Evolutionary conservation across 2,888 invertebrate species (phyloP).

Genomic region (Enoplolaimus lenunculus): DNA sequence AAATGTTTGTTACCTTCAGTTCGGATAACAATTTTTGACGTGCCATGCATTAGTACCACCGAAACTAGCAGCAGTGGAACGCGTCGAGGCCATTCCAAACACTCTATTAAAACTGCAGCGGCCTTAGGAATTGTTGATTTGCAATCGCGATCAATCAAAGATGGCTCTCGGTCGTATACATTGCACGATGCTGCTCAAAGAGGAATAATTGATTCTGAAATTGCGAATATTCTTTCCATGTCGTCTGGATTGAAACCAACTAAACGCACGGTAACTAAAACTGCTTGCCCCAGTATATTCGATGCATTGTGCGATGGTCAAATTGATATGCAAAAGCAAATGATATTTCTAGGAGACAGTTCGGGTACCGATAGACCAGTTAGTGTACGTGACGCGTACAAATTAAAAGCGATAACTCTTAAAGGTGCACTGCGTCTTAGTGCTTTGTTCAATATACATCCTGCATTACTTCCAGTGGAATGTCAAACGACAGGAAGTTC

Average conservation of each 20-base stretch:
- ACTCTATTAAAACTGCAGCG: conserved; percentile 58
- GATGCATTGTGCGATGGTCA: conserved; percentile 72
- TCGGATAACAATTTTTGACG: background rate
- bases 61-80: conserved; percentile 64
- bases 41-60: too few species aligned
- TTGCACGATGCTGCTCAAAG: conserved; percentile 40
- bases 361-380: too few species aligned
- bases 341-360: too few species aligned
- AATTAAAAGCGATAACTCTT: conserved; percentile 65
- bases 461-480: conserved; percentile 35
- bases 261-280: conserved; percentile 52
- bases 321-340: conserved; percentile 70
- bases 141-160: conserved; percentile 45
- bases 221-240: conserved; percentile 60
- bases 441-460: conserved; percentile 61
- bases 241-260: conserved; percentile 56
- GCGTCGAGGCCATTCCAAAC: background rate
- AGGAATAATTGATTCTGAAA: conserved; percentile 38
- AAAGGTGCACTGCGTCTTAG: conserved; percentile 72
- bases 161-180: conserved; percentile 29
- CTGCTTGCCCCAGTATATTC: conserved; percentile 58
- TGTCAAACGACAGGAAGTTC: background rate
- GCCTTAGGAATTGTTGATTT: conserved; percentile 60
- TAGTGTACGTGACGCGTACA: conserved; percentile 55
- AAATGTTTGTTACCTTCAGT: background rate